Evolutionary conservation across 2,888 invertebrate genomes (phyloP).

Genomic region (Acrobasis repandana): DNA sequence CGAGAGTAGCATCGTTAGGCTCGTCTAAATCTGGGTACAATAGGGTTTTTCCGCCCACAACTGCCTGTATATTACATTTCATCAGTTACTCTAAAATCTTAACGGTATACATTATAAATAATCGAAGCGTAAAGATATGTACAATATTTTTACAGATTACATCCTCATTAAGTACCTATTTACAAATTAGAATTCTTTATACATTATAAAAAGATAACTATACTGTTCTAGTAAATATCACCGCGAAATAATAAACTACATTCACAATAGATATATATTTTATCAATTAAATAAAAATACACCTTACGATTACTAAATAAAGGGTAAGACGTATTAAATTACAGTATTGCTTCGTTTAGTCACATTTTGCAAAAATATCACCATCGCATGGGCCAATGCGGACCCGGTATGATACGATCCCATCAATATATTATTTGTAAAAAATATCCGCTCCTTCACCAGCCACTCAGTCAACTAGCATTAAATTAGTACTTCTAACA

Average conservation of each 20-base stretch:
- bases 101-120: constrained; percentile 75
- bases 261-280: constrained; percentile 77
- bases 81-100: constrained; percentile 57
- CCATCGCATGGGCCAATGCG: constrained; percentile 60
- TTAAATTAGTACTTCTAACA: constrained; percentile 76
- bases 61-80: constrained; percentile 55
- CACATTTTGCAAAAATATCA: constrained; percentile 88
- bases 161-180: constrained; percentile 80
- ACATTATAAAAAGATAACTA: constrained; percentile 80
- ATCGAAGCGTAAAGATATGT: constrained; percentile 83
- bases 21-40: constrained; percentile 25
- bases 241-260: constrained; percentile 81
- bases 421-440: constrained; percentile 61
- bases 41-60: constrained; percentile 26
- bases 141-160: constrained; percentile 82
- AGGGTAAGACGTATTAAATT: constrained; percentile 85
- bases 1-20: constrained; percentile 24
- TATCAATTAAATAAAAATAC: constrained; percentile 72
- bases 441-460: constrained; percentile 76
- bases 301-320: constrained; percentile 77
- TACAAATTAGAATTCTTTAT: constrained; percentile 82
- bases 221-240: constrained; percentile 79
- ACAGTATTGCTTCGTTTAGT: constrained; percentile 90
- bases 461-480: constrained; percentile 76
- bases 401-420: constrained; percentile 42